Evolutionary conservation across 2,888 invertebrate species (phyloP).

Genomic region (Abrostola tripartita): DNA sequence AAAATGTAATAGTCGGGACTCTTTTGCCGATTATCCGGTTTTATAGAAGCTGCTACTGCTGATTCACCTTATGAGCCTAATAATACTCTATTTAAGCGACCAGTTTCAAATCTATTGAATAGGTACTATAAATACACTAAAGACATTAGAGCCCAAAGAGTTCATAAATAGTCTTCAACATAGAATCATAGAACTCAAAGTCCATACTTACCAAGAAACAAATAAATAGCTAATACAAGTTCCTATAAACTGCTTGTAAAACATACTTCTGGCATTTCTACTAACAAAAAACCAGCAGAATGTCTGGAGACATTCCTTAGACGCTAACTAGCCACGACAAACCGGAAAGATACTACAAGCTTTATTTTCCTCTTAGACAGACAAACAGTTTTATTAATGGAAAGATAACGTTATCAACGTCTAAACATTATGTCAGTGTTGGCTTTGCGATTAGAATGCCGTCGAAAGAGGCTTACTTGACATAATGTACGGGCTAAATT

Average conservation of each 20-base stretch:
- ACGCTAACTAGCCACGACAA: constrained; percentile 27
- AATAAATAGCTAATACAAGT: constrained; percentile 36
- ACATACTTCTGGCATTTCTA: constrained; percentile 35
- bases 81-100: too few species aligned
- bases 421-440: constrained; percentile 53
- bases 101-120: too few species aligned
- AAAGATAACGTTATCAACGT: constrained; percentile 50
- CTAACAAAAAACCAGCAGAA: constrained; percentile 24
- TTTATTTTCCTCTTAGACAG: constrained; percentile 18
- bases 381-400: constrained; percentile 37
- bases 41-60: too few species aligned
- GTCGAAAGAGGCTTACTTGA: constrained; percentile 20
- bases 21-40: too few species aligned
- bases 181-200: constrained; percentile 16
- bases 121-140: too few species aligned
- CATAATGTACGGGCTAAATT: background rate
- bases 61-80: too few species aligned
- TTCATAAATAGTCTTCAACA: too few species aligned
- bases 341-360: constrained; percentile 24
- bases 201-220: constrained; percentile 40
- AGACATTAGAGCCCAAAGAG: too few species aligned
- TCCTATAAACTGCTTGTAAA: constrained; percentile 34
- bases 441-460: constrained; percentile 26
- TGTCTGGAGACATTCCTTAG: constrained; percentile 38
- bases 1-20: too few species aligned